Evolutionary conservation across 2,113 vertebrate species (phyloP).

Genomic region (Coturnix japonica): DNA sequence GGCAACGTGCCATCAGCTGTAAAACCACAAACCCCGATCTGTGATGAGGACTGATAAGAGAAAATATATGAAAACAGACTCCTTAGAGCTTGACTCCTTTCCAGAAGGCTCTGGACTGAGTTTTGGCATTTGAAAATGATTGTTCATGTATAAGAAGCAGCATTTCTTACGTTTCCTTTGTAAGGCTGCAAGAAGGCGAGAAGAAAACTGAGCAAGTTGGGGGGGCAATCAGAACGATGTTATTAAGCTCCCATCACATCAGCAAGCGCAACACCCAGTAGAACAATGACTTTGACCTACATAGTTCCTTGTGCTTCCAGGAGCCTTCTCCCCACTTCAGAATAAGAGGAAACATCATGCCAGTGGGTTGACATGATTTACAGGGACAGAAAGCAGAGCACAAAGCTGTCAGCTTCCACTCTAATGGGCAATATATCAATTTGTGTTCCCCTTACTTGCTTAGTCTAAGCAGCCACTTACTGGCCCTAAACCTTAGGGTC

Average conservation of each 20-base stretch:
- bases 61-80: constrained; percentile 69
- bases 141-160: constrained; percentile 49
- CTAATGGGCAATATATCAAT: not conserved
- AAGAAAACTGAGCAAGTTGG: not conserved
- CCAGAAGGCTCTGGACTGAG: constrained; percentile 52
- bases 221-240: not conserved
- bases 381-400: constrained; percentile 41
- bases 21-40: constrained; percentile 69
- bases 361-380: not conserved
- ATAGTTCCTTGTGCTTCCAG: not conserved
- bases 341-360: constrained; percentile 34
- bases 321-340: constrained; percentile 21
- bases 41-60: constrained; percentile 63
- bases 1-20: constrained; percentile 72
- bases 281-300: constrained; percentile 47
- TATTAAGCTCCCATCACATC: not conserved
- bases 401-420: not conserved
- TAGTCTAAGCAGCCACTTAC: not conserved
- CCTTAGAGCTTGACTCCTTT: constrained; percentile 61
- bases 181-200: constrained; percentile 30
- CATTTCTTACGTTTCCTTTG: constrained; percentile 13
- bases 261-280: constrained; percentile 6
- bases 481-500: not conserved
- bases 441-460: not conserved
- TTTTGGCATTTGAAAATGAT: constrained; percentile 60